phyloP scores from a whole-genome alignment of 2,797 vertebrate genomes.

The Philypnodon macrostomus region DNA sequence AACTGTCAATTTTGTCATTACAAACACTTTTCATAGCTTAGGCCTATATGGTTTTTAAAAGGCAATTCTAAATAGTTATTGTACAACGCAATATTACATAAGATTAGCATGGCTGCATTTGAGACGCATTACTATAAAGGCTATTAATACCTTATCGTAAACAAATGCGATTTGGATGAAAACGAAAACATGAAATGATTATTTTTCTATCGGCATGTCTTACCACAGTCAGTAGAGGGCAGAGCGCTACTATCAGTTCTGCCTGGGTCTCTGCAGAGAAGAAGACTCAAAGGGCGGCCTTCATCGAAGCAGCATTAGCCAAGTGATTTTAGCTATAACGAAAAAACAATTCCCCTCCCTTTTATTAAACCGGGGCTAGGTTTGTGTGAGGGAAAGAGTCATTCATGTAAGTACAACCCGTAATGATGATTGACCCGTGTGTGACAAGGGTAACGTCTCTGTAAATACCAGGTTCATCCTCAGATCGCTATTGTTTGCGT shows the following conservation, averaged over 20 bases:
- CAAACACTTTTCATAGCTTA: too few relatives aligned
- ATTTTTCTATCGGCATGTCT: neutral
- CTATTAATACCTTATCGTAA: too few relatives aligned
- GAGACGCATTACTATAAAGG: too few relatives aligned
- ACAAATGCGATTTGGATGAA: too few relatives aligned
- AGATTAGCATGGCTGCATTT: too few relatives aligned
- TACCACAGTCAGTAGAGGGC: slow-evolving; percentile 6
- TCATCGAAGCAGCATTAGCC: slow-evolving; percentile 40
- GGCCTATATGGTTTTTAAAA: too few relatives aligned
- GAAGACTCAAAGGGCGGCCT: slow-evolving; percentile 64
- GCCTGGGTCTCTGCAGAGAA: slow-evolving; percentile 24
- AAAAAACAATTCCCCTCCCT: slow-evolving; percentile 27
- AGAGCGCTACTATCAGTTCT: neutral
- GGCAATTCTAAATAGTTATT: too few relatives aligned
- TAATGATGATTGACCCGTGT: neutral
- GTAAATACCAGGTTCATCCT: slow-evolving; percentile 14
- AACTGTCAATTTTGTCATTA: too few relatives aligned
- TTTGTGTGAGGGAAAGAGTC: slow-evolving; percentile 37
- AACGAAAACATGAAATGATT: neutral
- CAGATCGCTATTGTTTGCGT: slow-evolving; percentile 63
- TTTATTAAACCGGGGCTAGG: slow-evolving; percentile 14
- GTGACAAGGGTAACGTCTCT: neutral
- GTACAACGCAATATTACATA: too few relatives aligned
- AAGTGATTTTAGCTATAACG: slow-evolving; percentile 54
- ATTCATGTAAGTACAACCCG: slow-evolving; percentile 64